Conservation (phyloP, 2,797 vertebrate genomes). For the Neosalanx taihuensis region DNA sequence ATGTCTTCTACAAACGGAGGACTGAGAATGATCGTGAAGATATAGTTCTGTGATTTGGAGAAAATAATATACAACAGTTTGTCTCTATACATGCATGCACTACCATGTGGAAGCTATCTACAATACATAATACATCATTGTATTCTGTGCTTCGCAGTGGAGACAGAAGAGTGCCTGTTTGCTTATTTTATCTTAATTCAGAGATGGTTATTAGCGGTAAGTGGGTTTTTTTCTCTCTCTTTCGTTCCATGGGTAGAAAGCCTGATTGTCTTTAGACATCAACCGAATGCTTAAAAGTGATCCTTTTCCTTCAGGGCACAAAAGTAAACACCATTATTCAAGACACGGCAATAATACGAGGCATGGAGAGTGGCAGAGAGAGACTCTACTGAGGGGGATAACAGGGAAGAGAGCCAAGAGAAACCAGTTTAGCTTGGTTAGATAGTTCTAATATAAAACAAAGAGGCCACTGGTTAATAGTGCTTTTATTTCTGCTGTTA, state of each 20-base stretch:
- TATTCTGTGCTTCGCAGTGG: no score
- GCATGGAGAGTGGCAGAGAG: not conserved
- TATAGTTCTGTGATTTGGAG: not conserved
- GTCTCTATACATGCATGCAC: not conserved
- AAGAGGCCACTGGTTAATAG: not conserved
- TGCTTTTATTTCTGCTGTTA: not conserved
- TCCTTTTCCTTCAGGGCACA: slow-evolving; percentile 65
- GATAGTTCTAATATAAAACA: not conserved
- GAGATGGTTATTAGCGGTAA: slow-evolving; percentile 4
- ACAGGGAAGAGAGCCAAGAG: slow-evolving; percentile 16
- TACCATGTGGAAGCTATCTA: no score
- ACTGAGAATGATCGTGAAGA: no score
- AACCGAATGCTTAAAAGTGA: slow-evolving; percentile 73
- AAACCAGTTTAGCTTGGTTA: not conserved
- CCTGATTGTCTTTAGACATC: slow-evolving; percentile 68
- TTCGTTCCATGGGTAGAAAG: slow-evolving; percentile 43
- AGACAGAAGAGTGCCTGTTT: not conserved
- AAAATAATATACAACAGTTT: not conserved
- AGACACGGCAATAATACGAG: slow-evolving; percentile 51
- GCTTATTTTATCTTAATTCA: slow-evolving; percentile 1
- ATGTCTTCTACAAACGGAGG: no score
- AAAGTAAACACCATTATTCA: slow-evolving; percentile 59
- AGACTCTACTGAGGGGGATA: slow-evolving; percentile 20
- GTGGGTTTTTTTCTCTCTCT: slow-evolving; percentile 21
- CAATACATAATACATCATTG: no score